phyloP scores from a whole-genome alignment of 2,797 vertebrate species.

The Serranus cabrilla region DNA sequence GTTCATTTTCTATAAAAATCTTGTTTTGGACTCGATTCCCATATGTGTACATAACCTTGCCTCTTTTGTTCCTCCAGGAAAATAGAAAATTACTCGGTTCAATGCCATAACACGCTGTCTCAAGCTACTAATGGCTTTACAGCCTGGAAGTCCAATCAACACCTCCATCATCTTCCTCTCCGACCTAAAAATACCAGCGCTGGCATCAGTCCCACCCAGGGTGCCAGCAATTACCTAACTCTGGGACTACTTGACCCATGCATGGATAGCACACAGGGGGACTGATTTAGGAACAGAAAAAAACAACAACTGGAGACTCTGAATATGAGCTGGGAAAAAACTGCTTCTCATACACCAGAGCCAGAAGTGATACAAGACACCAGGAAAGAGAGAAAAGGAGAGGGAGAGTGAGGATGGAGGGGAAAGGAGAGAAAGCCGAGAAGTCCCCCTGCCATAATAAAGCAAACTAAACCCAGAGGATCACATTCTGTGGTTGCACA shows the following conservation, averaged over 20 bases:
- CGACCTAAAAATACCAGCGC: conserved; percentile 68
- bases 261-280: conserved; percentile 40
- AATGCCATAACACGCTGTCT: conserved; percentile 39
- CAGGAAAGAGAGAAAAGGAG: conserved; percentile 11
- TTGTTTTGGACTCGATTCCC: conserved; percentile 4
- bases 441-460: conserved; percentile 34
- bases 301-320: conserved; percentile 41
- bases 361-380: conserved; percentile 15
- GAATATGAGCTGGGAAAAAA: conserved; percentile 33
- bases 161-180: conserved; percentile 66
- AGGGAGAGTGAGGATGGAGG: background rate
- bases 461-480: conserved; percentile 41
- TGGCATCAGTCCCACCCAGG: conserved; percentile 54
- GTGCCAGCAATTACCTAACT: conserved; percentile 57
- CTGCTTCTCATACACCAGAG: background rate
- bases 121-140: conserved; percentile 52
- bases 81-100: conserved; percentile 42
- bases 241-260: conserved; percentile 37
- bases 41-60: background rate
- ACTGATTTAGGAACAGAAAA: conserved; percentile 45
- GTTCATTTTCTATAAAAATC: background rate
- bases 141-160: conserved; percentile 74
- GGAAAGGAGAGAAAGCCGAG: conserved; percentile 16
- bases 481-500: conserved; percentile 25
- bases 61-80: conserved; percentile 35